phyloP scores from a whole-genome alignment of 2,113 vertebrate genomes.

The Cyanocitta stelleri region DNA sequence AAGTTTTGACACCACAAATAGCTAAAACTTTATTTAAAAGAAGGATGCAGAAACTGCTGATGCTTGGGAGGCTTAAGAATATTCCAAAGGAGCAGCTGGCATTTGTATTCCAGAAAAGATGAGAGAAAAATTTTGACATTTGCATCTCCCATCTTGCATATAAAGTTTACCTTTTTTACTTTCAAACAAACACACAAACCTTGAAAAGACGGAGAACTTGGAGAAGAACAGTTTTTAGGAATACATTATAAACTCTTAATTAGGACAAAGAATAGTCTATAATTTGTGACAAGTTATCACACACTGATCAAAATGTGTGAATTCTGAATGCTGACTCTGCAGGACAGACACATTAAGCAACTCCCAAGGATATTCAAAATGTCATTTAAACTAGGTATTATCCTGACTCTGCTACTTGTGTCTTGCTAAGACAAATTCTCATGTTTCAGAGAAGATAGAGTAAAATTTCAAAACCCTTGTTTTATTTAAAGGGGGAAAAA shows the following conservation, averaged over 20 bases:
- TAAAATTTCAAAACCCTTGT: neutral
- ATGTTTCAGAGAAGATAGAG: neutral
- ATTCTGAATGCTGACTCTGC: neutral
- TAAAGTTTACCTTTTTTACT: neutral
- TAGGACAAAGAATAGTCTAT: neutral
- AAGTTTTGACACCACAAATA: neutral
- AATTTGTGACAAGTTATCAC: neutral
- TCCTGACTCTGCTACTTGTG: neutral
- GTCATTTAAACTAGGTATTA: neutral
- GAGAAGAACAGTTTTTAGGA: neutral
- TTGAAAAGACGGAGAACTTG: neutral
- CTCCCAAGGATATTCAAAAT: neutral
- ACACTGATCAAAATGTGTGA: neutral
- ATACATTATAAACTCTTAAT: neutral
- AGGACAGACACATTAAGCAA: neutral
- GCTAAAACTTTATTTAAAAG: neutral
- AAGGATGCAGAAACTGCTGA: neutral
- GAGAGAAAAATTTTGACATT: neutral
- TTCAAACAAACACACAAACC: neutral
- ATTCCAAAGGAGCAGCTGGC: neutral
- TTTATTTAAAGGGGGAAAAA: neutral
- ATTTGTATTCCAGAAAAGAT: neutral
- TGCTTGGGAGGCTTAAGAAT: neutral
- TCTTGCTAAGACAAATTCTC: neutral
- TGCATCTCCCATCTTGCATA: neutral